These are phyloP conservation scores for Hemichromis elongatus DNA, from an alignment of 2,113 vertebrate genomes.

Conservation along the genomic window DNA sequence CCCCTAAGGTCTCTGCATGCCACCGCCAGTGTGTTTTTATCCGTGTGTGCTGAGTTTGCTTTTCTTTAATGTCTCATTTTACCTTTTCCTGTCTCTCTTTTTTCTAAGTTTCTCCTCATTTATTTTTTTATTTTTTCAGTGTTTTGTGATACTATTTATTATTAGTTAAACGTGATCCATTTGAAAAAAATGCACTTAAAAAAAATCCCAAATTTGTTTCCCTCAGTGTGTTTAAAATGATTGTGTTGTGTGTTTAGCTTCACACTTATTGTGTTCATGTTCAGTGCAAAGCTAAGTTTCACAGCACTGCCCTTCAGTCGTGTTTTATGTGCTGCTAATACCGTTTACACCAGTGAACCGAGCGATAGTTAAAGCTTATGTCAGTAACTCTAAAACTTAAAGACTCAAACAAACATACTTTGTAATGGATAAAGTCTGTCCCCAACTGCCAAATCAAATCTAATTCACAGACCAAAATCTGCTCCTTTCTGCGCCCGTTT, in stretches of 20 bases:
- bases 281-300: not conserved
- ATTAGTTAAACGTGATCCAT: not conserved
- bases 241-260: rapidly evolving
- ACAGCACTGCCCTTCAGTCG: not conserved
- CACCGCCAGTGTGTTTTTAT: not conserved
- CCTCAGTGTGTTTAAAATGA: rapidly evolving
- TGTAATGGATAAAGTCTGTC: not conserved
- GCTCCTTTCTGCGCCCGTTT: not conserved
- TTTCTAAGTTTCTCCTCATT: not conserved
- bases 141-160: not conserved
- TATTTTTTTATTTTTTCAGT: rapidly evolving
- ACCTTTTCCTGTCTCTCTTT: not conserved
- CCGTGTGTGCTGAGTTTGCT: not conserved
- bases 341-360: not conserved
- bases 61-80: not conserved
- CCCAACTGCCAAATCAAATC: rapidly evolving
- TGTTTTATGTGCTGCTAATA: not conserved
- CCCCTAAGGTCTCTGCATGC: slow-evolving; percentile 86
- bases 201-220: not conserved
- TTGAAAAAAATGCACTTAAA: not conserved
- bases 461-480: not conserved
- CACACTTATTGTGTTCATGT: not conserved
- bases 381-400: not conserved
- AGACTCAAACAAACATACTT: not conserved
- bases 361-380: not conserved